These are phyloP conservation scores for Peribatodes rhomboidaria DNA, from an alignment of 2,888 invertebrate genomes.

Conservation along the genomic window DNA sequence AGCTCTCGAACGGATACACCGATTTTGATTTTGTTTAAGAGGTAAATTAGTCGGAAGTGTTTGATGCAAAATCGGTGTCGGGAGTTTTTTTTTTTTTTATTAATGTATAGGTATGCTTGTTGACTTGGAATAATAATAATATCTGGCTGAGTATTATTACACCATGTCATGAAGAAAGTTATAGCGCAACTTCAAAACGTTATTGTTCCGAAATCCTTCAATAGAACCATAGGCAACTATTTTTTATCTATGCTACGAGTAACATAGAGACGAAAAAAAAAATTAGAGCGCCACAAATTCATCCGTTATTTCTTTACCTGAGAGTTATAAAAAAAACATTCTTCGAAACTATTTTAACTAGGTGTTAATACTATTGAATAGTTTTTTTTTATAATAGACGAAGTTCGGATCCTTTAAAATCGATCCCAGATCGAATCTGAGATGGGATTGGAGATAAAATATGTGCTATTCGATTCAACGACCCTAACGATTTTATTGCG, in stretches of 20 bases:
- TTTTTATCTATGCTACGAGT: too few species aligned
- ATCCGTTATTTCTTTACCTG: not conserved
- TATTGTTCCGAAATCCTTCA: not conserved
- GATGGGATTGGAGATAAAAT: slow-evolving; percentile 27
- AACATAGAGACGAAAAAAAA: not conserved
- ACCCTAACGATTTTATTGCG: slow-evolving; percentile 4
- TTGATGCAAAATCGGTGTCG: too few species aligned
- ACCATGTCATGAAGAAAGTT: too few species aligned
- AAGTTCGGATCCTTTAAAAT: slow-evolving; percentile 19
- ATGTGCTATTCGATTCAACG: slow-evolving; percentile 25
- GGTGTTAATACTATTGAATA: slow-evolving; percentile 56
- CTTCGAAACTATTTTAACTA: slow-evolving; percentile 53
- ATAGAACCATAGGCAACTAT: too few species aligned
- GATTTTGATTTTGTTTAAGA: too few species aligned
- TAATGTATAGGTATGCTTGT: too few species aligned
- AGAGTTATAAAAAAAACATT: slow-evolving; percentile 36
- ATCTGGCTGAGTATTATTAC: too few species aligned
- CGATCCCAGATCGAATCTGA: slow-evolving; percentile 34
- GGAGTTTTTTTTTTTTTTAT: too few species aligned
- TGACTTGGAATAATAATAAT: too few species aligned
- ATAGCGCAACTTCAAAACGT: not conserved
- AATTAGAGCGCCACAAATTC: slow-evolving; percentile 1
- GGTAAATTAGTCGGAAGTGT: too few species aligned
- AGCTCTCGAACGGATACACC: too few species aligned
- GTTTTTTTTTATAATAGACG: slow-evolving; percentile 25